Evolutionary conservation across 2,888 invertebrate species (phyloP), one percentile per base, ranked within the genome.

Genomic region (Molorchus minor): DNA sequence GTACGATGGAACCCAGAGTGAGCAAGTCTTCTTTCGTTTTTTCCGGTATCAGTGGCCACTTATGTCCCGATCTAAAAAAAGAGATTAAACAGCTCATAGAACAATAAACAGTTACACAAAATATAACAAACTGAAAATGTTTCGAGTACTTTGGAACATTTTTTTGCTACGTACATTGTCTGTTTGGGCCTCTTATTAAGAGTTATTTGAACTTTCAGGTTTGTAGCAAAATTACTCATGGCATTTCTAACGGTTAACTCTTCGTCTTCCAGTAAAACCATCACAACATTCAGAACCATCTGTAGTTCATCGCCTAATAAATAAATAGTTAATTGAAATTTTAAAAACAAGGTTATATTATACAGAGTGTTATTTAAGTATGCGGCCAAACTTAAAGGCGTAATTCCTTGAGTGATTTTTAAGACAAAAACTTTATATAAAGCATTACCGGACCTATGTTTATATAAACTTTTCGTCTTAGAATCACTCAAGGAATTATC

Each of bases 231-330:
- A 56, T 70, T 63, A 40, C 74, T 74, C 56, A 79, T 77, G 1
- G 70, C 69, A 61, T 81, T 77, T 1, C 85, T 77, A 2, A 85
- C 74, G 1, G 61, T 13, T 0, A 76, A 69, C 25, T 83, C 82
- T 64, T 85, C 85, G 70, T 87, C 86, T 68, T 86, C 85, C 4
- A 86, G 71, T n/a, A 85, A 69, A 0, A 78, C 78, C 59, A 84
- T 80, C n/a, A 82, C 68, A 2, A 78, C 79, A 10, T 81, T 78
- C 77, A 81, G 80, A 7, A 72, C 61, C 49, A 59, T 71, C 44
- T 68, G 71, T 15, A 70, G 60, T 36, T 72, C 59, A 13, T 67
- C 65, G 41, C 66, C 73, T 72, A 17, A 30, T n/a, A n/a, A n/a
- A n/a, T n/a, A n/a, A n/a, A n/a, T n/a, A n/a, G n/a, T n/a, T n/a